These are phyloP conservation scores for Emydura subglobosa DNA, from an alignment of 2,113 vertebrate species.

Conservation along the genomic window DNA sequence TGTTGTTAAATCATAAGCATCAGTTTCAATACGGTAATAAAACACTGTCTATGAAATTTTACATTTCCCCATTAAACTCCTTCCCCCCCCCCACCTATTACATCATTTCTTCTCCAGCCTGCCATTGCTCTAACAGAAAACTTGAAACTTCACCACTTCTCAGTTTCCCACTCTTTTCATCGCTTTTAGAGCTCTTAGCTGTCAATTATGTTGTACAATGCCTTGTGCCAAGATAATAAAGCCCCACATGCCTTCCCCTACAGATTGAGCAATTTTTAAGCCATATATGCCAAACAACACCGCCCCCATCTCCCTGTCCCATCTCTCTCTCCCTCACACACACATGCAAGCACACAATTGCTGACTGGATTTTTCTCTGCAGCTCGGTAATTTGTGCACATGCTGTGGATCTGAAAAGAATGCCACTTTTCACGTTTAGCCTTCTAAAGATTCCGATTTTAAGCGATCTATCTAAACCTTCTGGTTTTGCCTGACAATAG, in stretches of 20 bases:
- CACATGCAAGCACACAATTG: not conserved
- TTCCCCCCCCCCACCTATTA: conserved; percentile 66
- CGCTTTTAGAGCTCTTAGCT: conserved; percentile 56
- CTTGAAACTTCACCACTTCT: conserved; percentile 65
- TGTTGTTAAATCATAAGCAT: conserved; percentile 72
- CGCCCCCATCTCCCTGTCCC: not conserved
- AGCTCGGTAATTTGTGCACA: not conserved
- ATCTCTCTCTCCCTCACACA: not conserved
- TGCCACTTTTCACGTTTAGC: not conserved
- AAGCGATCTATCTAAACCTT: not conserved
- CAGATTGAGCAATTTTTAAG: conserved; percentile 45
- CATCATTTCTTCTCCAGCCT: conserved; percentile 59
- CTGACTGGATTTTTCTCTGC: not conserved
- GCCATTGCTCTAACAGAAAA: conserved; percentile 68
- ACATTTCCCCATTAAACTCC: conserved; percentile 71
- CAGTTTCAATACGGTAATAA: conserved; percentile 74
- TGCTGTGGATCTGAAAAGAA: not conserved
- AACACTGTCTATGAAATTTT: conserved; percentile 75
- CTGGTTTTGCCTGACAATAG: not conserved
- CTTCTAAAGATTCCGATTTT: not conserved
- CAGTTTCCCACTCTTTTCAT: conserved; percentile 54
- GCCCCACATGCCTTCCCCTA: not conserved
- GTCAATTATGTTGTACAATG: conserved; percentile 60
- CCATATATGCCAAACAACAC: conserved; percentile 20
- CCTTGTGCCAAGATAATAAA: conserved; percentile 63